Percentiles rank a stretch among this genome's conserved stretches.
phyloP scores from a whole-genome alignment of 2,797 vertebrate species.

The Betta splendens region DNA sequence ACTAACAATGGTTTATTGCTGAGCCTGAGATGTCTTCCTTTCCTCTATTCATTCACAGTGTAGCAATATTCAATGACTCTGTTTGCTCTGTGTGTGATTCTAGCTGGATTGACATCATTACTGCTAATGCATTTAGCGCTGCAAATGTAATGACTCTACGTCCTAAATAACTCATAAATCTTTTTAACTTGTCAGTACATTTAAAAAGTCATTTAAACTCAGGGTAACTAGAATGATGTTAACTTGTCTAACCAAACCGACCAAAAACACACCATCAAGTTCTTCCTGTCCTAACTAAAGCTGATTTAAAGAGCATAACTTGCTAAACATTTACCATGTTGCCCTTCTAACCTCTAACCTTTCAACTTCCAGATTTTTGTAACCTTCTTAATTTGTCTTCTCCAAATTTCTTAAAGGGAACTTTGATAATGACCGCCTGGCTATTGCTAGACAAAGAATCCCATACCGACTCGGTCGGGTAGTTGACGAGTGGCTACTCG shows the following conservation, averaged over 20 bases:
- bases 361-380: conserved; percentile 83
- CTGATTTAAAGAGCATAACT: conserved; percentile 82
- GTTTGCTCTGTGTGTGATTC: conserved; percentile 56
- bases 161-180: conserved; percentile 86
- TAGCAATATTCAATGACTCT: conserved; percentile 41
- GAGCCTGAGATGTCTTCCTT: conserved; percentile 35
- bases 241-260: conserved; percentile 78
- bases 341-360: conserved; percentile 84
- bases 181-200: conserved; percentile 76
- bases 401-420: conserved; percentile 98
- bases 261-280: conserved; percentile 71
- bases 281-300: conserved; percentile 80
- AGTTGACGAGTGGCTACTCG: conserved; percentile 99
- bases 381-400: conserved; percentile 90
- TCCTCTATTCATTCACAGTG: conserved; percentile 33
- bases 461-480: conserved; percentile 98
- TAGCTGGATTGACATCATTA: conserved; percentile 36
- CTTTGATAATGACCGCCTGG: conserved; percentile 99
- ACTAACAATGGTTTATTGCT: conserved; percentile 50
- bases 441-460: conserved; percentile 99
- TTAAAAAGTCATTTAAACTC: conserved; percentile 75
- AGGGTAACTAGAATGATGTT: conserved; percentile 80
- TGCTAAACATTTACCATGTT: conserved; percentile 84
- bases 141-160: conserved; percentile 65
- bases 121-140: conserved; percentile 55